These are phyloP conservation scores for Yponomeuta evonymella DNA, from an alignment of 2,888 invertebrate genomes.

Conservation along the genomic window DNA sequence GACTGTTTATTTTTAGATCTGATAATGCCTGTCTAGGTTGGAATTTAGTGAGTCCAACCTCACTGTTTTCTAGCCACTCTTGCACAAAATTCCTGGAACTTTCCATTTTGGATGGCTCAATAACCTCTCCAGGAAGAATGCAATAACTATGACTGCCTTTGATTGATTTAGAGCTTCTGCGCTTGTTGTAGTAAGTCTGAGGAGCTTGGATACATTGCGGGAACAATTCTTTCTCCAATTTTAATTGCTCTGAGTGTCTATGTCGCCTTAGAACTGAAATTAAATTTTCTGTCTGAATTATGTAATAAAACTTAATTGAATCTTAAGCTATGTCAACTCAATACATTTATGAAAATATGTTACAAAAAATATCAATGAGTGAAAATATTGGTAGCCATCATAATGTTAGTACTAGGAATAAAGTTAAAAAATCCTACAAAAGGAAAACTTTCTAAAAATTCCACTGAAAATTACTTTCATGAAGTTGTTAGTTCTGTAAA, in stretches of 20 bases:
- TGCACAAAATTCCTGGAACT: slow-evolving; percentile 45
- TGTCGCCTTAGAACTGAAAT: slow-evolving; percentile 43
- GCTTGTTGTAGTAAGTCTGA: slow-evolving; percentile 55
- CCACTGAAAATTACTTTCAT: too few relatives aligned
- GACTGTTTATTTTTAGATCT: slow-evolving; percentile 48
- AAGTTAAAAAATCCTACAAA: too few relatives aligned
- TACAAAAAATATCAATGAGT: too few relatives aligned
- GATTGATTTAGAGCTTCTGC: slow-evolving; percentile 37
- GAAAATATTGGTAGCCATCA: too few relatives aligned
- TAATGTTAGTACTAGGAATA: too few relatives aligned
- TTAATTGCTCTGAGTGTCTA: slow-evolving; percentile 50
- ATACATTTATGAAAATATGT: too few relatives aligned
- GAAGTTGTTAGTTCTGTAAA: too few relatives aligned
- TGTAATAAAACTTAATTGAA: too few relatives aligned
- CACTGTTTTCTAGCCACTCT: slow-evolving; percentile 52
- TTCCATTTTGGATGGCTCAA: slow-evolving; percentile 41
- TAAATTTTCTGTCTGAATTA: neutral
- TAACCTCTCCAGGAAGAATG: slow-evolving; percentile 44
- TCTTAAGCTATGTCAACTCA: too few relatives aligned
- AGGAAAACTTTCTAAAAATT: too few relatives aligned
- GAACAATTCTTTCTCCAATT: slow-evolving; percentile 58
- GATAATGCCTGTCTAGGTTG: slow-evolving; percentile 47
- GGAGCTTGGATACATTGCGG: slow-evolving; percentile 65
- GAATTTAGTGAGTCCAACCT: slow-evolving; percentile 25
- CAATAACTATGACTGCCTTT: slow-evolving; percentile 42